A percentile compares a stretch with the other conserved stretches of the same genome.
phyloP scores from a whole-genome alignment of 2,113 vertebrate genomes.

The Girardinichthys multiradiatus region DNA sequence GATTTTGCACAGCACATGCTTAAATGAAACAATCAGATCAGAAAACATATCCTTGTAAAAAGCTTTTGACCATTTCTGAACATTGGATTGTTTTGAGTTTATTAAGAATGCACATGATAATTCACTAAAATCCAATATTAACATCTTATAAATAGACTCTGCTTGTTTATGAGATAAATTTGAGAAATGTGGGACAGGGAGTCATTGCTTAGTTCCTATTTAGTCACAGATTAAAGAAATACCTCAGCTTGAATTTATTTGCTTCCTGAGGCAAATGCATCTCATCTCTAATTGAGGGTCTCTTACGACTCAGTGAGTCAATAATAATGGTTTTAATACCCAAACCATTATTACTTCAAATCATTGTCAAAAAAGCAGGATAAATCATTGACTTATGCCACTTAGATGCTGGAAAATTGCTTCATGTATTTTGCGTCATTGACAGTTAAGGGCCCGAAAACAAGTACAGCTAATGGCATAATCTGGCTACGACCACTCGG shows the following conservation, averaged over 20 bases:
- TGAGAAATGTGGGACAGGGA: conserved; percentile 57
- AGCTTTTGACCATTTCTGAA: conserved; percentile 52
- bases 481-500: conserved; percentile 68
- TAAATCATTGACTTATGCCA: conserved; percentile 73
- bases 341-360: conserved; percentile 70
- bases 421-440: conserved; percentile 78
- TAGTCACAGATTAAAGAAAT: conserved; percentile 65
- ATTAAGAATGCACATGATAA: conserved; percentile 65
- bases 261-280: conserved; percentile 62
- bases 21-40: conserved; percentile 35
- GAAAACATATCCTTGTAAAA: conserved; percentile 44
- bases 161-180: conserved; percentile 58
- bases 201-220: conserved; percentile 52
- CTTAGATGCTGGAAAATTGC: conserved; percentile 71
- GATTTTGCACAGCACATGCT: conserved; percentile 20
- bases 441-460: conserved; percentile 72
- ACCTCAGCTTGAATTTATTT: conserved; percentile 46
- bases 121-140: conserved; percentile 48
- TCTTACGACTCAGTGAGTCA: conserved; percentile 65
- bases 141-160: conserved; percentile 61
- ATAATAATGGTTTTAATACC: conserved; percentile 80
- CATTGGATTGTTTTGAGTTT: conserved; percentile 62
- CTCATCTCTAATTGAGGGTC: conserved; percentile 65
- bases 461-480: conserved; percentile 76
- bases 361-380: conserved; percentile 71